Evolutionary conservation across 2,797 vertebrate species (phyloP).

Genomic region (Synaphobranchus kaupii): DNA sequence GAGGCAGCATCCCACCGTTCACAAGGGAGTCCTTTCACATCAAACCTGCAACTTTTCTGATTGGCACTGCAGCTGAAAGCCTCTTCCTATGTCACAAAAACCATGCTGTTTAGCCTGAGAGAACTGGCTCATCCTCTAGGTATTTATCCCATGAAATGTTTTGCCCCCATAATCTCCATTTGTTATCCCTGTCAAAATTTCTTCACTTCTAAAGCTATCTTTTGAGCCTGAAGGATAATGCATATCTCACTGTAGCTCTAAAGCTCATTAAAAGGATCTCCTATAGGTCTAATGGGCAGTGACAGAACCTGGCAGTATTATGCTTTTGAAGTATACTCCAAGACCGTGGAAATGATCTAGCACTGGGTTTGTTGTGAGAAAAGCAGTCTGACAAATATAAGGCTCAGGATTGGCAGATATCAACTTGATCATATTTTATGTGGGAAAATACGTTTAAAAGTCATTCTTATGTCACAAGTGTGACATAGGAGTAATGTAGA

Average conservation of each 20-base stretch:
- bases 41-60: not conserved
- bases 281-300: not conserved
- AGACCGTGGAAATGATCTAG: not conserved
- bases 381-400: not conserved
- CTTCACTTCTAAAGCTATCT: not conserved
- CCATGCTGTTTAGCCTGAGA: not conserved
- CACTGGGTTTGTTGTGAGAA: not conserved
- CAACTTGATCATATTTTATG: not conserved
- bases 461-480: not conserved
- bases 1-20: not conserved
- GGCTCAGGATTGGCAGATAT: not conserved
- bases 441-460: not conserved
- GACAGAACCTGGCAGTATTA: not conserved
- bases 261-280: not conserved
- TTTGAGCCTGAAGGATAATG: not conserved
- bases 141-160: not conserved
- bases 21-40: not conserved
- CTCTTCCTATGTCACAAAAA: not conserved
- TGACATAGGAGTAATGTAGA: not conserved
- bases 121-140: not conserved
- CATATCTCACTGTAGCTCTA: not conserved
- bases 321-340: not conserved
- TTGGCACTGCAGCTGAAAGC: not conserved
- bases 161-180: not conserved
- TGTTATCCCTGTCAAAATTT: not conserved